Conservation (phyloP, 2,113 vertebrate species). For the Prionailurus viverrinus region DNA sequence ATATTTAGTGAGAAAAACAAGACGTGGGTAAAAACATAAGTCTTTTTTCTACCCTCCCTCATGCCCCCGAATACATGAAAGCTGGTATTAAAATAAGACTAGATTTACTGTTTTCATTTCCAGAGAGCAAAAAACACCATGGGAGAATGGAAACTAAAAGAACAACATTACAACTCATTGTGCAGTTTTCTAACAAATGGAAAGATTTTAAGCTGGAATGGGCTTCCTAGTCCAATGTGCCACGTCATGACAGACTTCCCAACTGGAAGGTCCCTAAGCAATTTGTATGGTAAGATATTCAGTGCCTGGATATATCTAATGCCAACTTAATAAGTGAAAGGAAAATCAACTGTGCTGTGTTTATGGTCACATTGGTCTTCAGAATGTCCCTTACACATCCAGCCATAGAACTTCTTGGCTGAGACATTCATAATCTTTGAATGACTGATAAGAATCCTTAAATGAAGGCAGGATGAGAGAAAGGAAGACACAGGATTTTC, state of each 20-base stretch:
- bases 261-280: neutral
- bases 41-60: neutral
- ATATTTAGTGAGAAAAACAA: slow-evolving; percentile 36
- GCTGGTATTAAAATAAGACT: slow-evolving; percentile 24
- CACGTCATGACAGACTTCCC: neutral
- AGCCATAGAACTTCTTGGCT: neutral
- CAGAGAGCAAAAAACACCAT: neutral
- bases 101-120: slow-evolving; percentile 41
- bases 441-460: neutral
- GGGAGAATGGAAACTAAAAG: neutral
- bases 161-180: neutral
- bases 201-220: neutral
- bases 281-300: slow-evolving; percentile 7
- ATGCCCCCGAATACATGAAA: neutral
- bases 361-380: neutral
- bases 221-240: neutral
- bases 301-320: neutral
- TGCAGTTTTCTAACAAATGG: neutral
- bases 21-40: neutral
- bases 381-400: neutral
- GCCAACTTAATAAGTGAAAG: neutral
- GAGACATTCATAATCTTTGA: neutral
- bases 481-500: neutral
- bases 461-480: neutral
- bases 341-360: neutral